Evolutionary conservation across 2,888 invertebrate genomes (phyloP), one percentile per base, ranked within the genome.

Genomic region (Morpho deidamia): DNA sequence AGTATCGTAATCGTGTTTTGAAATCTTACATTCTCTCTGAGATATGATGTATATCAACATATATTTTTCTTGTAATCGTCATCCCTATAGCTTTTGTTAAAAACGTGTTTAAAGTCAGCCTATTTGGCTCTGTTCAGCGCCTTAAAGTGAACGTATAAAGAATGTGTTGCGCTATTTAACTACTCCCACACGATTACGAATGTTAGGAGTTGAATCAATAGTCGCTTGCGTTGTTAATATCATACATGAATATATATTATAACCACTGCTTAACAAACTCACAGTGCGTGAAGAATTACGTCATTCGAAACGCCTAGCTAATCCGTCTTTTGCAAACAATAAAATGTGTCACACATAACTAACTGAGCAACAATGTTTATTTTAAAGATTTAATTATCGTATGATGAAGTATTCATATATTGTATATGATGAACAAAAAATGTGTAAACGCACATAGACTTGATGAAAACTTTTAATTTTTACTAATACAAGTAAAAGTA

Each of bases 201-300:
- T 37, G 8, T 23, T 11, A 37, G 23, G 11, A 45, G 7, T 8
- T 38, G n/a, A 45, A 45, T 11, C 37, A 37, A 45, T 45, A 37
- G 8, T 7, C 8, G 35, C 11, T n/a, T 11, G 12, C 12, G 12
- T 12, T 12, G 34, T 8, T 8, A 45, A 42, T 45, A 44, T 34
- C 11, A 7, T 11, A 43, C 23, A 7, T 37, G 37, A 37, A 38
- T 11, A 8, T 38, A 46, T 37, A 38, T 23, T 46, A 46, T 34
- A 34, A 37, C 12, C 35, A 34, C 8, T n/a, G 38, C 38, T 38
- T 46, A 38, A 32, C 14, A 46, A 46, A 38, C 46, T 46, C 46
- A 38, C n/a, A 46, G 46, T 49, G 42, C 49, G 49, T 49, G 49
- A 49, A 49, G 35, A 34, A 41, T 49, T 49, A 42, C 42, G 49